Evolutionary conservation across 2,888 invertebrate species (phyloP).

Genomic region (Abscondita cerata): DNA sequence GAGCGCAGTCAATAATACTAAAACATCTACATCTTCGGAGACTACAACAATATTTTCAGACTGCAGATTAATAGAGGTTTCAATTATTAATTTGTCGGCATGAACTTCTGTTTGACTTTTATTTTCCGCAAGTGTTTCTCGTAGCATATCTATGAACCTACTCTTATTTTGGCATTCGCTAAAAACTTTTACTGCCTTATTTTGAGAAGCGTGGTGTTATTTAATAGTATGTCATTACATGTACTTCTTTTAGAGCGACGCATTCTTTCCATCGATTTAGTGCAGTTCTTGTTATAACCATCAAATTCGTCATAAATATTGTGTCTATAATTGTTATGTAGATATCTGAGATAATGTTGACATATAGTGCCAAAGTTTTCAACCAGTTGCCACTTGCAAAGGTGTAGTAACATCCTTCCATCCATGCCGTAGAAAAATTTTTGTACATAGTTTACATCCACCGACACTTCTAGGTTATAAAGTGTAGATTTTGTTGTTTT

Average conservation of each 20-base stretch:
- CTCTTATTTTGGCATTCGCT: constrained; percentile 32
- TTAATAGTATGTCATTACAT: not conserved
- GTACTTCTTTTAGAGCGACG: not conserved
- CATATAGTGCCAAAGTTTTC: not conserved
- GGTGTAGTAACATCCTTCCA: not conserved
- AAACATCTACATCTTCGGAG: constrained; percentile 25
- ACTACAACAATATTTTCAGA: constrained; percentile 22
- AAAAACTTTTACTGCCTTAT: constrained; percentile 29
- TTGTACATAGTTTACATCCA: not conserved
- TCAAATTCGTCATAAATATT: not conserved
- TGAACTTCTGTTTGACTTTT: constrained; percentile 20
- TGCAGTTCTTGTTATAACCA: not conserved
- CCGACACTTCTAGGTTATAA: not conserved
- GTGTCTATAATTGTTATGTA: not conserved
- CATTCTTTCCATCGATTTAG: not conserved
- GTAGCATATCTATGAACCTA: constrained; percentile 26
- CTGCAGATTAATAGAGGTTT: constrained; percentile 27
- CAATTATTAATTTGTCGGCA: constrained; percentile 21
- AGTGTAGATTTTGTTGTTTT: constrained; percentile 7
- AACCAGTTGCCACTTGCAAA: not conserved
- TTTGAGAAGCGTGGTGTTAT: constrained; percentile 13
- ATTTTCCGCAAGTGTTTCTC: constrained; percentile 15
- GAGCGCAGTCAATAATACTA: constrained; percentile 4
- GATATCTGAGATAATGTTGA: not conserved
- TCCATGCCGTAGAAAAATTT: not conserved